Base-by-base conservation (phyloP, 1,140 invertebrate genomes). In the Lepidurus packardi region DNA sequence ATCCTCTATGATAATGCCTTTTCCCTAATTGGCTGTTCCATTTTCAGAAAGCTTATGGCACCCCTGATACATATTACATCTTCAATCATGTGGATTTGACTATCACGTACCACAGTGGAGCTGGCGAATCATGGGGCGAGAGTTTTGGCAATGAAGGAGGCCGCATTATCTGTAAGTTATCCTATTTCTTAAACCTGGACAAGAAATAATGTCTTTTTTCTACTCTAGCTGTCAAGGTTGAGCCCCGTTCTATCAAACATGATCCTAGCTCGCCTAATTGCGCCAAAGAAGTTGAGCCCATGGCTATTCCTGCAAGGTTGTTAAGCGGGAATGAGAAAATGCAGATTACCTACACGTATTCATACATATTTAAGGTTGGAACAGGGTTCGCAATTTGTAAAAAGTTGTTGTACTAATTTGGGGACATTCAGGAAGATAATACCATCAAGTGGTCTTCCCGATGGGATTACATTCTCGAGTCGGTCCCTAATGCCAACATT, bases 391-490 rank as follows among this genome's bases (percentile, higher is more conserved):
- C 10, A 16, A 1, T 34, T 74, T 16, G n/a, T 24, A 74, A 9
- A 1, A 79, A 53, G 45, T 79, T 1, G 44, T 7, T 65, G 78
- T 47, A 79, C n/a, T n/a, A 74, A 43, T 44, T 16, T 21, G 13
- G 53, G n/a, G 16, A n/a, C 75, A 76, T 78, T 77, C 80, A 82
- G 80, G 80, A 82, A 45, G 78, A 83, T 44, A 75, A 79, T 45
- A 53, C 77, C 2, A 92, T 97, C 3, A 98, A 98, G 87, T 99
- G 98, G 98, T 98, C 96, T 0, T 98, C 96, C 0, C 89, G 98
- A 82, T 99, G 98, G 98, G 98, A 99, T 87, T 99, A 99, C 84
- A 98, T 99, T 80, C 86, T 99, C 74, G 95, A 98, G 85, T 98
- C 96, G 1, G 97, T 98, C 92, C 96, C 95, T 0, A 95, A 98